Evolutionary conservation across 2,888 invertebrate genomes (phyloP).

Genomic region (Lasioglossum vierecki): DNA sequence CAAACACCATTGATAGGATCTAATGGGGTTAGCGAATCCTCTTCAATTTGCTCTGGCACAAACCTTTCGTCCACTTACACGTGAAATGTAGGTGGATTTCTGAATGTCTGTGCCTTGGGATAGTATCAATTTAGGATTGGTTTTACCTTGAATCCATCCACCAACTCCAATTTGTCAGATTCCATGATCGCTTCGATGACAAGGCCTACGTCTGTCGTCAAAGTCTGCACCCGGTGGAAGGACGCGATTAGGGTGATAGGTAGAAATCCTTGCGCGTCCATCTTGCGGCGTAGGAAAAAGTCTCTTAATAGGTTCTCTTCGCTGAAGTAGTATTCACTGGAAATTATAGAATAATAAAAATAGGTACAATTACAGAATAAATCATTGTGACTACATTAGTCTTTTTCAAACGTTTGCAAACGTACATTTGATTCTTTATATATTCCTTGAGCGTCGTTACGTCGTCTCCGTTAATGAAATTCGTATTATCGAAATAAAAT

Average conservation of each 20-base stretch:
- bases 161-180: constrained; percentile 93
- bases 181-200: constrained; percentile 94
- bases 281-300: constrained; percentile 98
- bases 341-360: constrained; percentile 75
- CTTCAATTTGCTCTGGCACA: constrained; percentile 76
- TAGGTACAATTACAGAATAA: background rate
- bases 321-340: constrained; percentile 99
- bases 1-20: constrained; percentile 80
- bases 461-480: constrained; percentile 87
- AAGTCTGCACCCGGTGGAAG: constrained; percentile 95
- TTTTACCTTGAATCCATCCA: constrained; percentile 89
- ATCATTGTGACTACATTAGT: background rate
- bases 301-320: constrained; percentile 97
- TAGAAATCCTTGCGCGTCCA: constrained; percentile 97
- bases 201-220: constrained; percentile 93
- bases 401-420: background rate
- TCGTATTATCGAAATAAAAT: constrained; percentile 87
- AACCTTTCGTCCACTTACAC: constrained; percentile 52
- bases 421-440: constrained; percentile 96
- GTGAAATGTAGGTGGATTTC: constrained; percentile 42
- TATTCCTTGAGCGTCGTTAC: constrained; percentile 91
- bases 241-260: constrained; percentile 97
- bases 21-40: constrained; percentile 82
- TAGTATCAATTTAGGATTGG: background rate
- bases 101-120: constrained; percentile 58